These are phyloP conservation scores for Hanleya hanleyi DNA, from an alignment of 2,888 invertebrate species.

Conservation along the genomic window DNA sequence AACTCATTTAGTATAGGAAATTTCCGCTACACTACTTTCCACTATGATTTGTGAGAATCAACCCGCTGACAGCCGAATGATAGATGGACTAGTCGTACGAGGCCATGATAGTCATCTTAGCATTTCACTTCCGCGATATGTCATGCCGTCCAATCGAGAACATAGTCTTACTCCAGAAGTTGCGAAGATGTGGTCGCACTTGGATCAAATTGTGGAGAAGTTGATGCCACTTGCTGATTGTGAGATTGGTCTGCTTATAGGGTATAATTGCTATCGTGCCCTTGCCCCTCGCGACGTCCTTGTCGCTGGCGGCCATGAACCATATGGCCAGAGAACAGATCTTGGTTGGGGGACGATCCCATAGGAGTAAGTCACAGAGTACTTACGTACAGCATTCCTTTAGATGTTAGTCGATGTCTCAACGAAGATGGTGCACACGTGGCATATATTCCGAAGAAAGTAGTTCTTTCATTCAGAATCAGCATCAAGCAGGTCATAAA, in stretches of 20 bases:
- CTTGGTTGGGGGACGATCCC: slow-evolving; percentile 35
- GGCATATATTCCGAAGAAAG: too few species aligned
- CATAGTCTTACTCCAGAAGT: slow-evolving; percentile 29
- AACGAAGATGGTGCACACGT: too few species aligned
- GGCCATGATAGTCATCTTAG: slow-evolving; percentile 10
- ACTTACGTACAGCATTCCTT: slow-evolving; percentile 15
- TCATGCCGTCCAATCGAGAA: slow-evolving; percentile 30
- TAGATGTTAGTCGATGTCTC: too few species aligned
- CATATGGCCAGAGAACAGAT: slow-evolving; percentile 29
- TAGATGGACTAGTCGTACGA: slow-evolving; percentile 17
- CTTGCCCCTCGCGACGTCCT: slow-evolving; percentile 28
- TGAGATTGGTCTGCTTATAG: slow-evolving; percentile 37
- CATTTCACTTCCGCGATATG: slow-evolving; percentile 23
- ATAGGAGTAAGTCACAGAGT: slow-evolving; percentile 11
- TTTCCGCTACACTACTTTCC: slow-evolving; percentile 33
- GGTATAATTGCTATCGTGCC: slow-evolving; percentile 32
- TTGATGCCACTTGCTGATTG: slow-evolving; percentile 31
- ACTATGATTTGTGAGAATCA: neutral
- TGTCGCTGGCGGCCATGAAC: slow-evolving; percentile 20
- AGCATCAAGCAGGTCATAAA: neutral
- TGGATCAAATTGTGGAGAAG: slow-evolving; percentile 13
- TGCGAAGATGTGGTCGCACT: slow-evolving; percentile 18
- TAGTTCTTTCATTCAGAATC: neutral
- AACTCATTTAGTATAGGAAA: too few species aligned
- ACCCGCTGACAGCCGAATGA: slow-evolving; percentile 21